A percentile compares a stretch with the other conserved stretches of the same genome.
Conservation (phyloP, 2,797 vertebrate species). For the Bradypodion pumilum region DNA sequence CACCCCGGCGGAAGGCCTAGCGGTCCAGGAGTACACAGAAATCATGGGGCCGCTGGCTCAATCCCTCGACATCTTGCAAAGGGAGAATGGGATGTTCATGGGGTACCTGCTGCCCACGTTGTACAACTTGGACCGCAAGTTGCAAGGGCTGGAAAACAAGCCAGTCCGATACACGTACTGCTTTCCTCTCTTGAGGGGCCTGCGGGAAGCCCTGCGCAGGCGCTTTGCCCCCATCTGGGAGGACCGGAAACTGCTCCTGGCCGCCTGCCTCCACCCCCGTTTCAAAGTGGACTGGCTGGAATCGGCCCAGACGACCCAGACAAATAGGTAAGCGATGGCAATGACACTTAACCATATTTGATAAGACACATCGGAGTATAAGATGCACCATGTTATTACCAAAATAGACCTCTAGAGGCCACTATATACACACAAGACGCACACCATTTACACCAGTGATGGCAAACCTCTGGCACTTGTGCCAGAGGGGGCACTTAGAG, state of each 20-base stretch:
- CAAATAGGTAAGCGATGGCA: not conserved
- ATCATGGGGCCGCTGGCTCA: not conserved
- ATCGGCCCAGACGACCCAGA: not conserved
- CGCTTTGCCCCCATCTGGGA: slow-evolving; percentile 1
- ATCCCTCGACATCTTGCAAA: not conserved
- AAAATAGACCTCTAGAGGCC: too few relatives aligned
- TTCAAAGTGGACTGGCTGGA: slow-evolving; percentile 10
- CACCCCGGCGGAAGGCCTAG: not conserved
- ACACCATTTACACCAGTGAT: too few relatives aligned
- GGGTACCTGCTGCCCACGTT: not conserved
- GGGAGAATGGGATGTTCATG: slow-evolving; percentile 4
- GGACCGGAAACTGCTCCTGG: not conserved
- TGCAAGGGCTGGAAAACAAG: not conserved
- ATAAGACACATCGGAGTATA: too few relatives aligned
- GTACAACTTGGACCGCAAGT: not conserved
- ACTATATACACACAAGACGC: too few relatives aligned
- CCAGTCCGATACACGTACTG: not conserved
- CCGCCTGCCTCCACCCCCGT: not conserved
- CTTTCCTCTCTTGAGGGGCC: not conserved
- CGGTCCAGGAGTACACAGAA: not conserved
- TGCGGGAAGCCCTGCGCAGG: not conserved
- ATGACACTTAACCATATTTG: too few relatives aligned
- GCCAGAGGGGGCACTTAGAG: too few relatives aligned
- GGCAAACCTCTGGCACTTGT: too few relatives aligned
- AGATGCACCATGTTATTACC: too few relatives aligned